Evolutionary conservation across 2,113 vertebrate genomes (phyloP), one percentile per base, ranked within the genome.

Genomic region (Thinocorus orbignyianus): DNA sequence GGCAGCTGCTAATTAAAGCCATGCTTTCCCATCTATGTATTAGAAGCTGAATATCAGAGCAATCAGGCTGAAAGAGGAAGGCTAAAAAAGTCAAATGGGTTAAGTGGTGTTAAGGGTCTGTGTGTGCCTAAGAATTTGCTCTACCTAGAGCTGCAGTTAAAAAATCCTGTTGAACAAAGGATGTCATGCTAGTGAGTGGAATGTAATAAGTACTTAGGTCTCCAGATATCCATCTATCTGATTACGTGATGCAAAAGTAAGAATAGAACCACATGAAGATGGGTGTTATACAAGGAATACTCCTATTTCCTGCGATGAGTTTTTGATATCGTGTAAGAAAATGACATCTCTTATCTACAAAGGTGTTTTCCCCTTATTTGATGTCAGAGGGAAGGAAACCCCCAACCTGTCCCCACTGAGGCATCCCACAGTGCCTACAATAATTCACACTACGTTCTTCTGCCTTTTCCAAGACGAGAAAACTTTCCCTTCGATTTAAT

Each of bases 311-410:
- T 94, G 88, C 82, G 93, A 91, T 95, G 69, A 58, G 77, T 23
- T 87, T 84, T 89, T 94, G 88, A 93, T 95, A 91, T 42, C 12
- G 3, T 69, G 28, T 55, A 71, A 88, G 57, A 81, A 95, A 86
- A 84, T 94, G 39, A 81, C 82, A 95, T 48, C 77, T 95, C 81
- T 96, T 96, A 96, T 97, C 95, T 85, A 86, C 88, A 84, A 61
- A 96, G 93, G 91, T 97, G 28, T 96, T 96, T 97, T 97, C 96
- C 95, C 93, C 91, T 93, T 61, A 62, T 72, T 96, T 97, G 92
- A 96, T 96, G 96, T 96, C 93, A 96, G 83, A 87, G 33, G 52
- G 58, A 95, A 97, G 94, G 96, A 96, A 97, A 97, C 92, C 86
- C 92, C 96, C 96, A 88, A 69, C 71, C 86, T 19, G 62, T 49